These are phyloP conservation scores for Lepus europaeus DNA, from an alignment of 2,113 vertebrate genomes.

Conservation along the genomic window DNA sequence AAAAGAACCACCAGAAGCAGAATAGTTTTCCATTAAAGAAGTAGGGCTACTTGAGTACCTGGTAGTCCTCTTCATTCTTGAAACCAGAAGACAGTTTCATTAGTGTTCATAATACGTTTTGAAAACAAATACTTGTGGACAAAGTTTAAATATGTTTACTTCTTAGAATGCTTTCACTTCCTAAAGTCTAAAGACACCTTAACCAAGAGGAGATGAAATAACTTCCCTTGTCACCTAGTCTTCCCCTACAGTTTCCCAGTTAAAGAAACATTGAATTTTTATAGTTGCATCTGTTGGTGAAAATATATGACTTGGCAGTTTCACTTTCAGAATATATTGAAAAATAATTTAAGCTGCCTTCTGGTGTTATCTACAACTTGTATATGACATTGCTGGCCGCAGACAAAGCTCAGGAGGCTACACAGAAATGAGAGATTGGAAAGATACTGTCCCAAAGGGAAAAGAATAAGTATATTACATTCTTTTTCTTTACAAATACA, in stretches of 20 bases:
- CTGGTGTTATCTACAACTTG: constrained; percentile 81
- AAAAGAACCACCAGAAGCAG: constrained; percentile 5
- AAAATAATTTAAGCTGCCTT: constrained; percentile 87
- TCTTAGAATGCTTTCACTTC: not conserved
- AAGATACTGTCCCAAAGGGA: constrained; percentile 74
- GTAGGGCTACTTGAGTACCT: not conserved
- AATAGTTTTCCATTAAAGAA: constrained; percentile 10
- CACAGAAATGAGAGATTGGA: constrained; percentile 83
- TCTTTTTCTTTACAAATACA: constrained; percentile 80
- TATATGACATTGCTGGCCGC: constrained; percentile 78
- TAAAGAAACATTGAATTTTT: constrained; percentile 80
- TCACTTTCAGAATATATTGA: constrained; percentile 82
- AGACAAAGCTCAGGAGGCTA: constrained; percentile 69
- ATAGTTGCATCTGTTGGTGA: constrained; percentile 77
- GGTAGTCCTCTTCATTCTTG: constrained; percentile 16
- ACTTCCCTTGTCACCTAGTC: not conserved
- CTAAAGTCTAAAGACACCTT: not conserved
- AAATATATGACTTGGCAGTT: constrained; percentile 82
- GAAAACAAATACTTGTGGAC: constrained; percentile 47
- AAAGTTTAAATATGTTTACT: constrained; percentile 41
- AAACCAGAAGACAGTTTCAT: constrained; percentile 54
- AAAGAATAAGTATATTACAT: constrained; percentile 77
- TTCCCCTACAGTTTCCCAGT: constrained; percentile 33
- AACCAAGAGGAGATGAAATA: constrained; percentile 31
- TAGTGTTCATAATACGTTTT: constrained; percentile 38